Conservation (phyloP, 2,797 vertebrate species). For the Pantherophis alleghaniensis region DNA sequence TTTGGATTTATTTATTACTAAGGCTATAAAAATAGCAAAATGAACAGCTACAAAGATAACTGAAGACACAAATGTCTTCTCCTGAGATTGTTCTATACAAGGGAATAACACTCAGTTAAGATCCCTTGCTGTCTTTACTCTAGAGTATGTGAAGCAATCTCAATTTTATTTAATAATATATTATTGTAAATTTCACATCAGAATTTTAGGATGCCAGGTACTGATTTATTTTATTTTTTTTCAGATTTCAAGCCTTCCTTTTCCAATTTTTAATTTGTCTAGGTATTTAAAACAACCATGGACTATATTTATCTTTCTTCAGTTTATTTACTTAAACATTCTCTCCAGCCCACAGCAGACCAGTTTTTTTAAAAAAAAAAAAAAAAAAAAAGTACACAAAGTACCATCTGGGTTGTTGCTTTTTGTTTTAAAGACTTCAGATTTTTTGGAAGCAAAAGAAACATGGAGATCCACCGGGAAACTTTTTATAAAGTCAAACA, state of each 20-base stretch:
- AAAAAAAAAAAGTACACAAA: background rate
- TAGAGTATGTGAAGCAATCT: background rate
- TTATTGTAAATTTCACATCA: background rate
- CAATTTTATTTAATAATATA: background rate
- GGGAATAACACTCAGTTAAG: background rate
- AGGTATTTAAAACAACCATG: background rate
- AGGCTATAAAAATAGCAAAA: constrained; percentile 12
- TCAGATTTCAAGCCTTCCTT: background rate
- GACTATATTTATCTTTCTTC: background rate
- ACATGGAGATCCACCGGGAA: background rate
- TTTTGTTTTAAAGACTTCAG: background rate
- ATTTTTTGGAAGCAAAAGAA: background rate
- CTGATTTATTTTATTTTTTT: background rate
- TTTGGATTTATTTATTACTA: constrained; percentile 19
- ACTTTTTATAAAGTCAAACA: background rate
- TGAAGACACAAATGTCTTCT: constrained; percentile 12
- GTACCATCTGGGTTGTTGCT: background rate
- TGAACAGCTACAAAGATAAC: constrained; percentile 15
- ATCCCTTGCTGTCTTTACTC: background rate
- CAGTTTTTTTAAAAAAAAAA: too few species aligned
- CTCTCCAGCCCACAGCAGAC: background rate
- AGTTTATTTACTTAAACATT: background rate
- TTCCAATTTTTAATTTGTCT: background rate
- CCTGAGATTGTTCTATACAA: background rate
- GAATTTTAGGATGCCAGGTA: background rate